Percentiles rank a stretch among this genome's conserved stretches.
Conservation (phyloP, 2,113 vertebrate genomes). For the Actinemys pallida region DNA sequence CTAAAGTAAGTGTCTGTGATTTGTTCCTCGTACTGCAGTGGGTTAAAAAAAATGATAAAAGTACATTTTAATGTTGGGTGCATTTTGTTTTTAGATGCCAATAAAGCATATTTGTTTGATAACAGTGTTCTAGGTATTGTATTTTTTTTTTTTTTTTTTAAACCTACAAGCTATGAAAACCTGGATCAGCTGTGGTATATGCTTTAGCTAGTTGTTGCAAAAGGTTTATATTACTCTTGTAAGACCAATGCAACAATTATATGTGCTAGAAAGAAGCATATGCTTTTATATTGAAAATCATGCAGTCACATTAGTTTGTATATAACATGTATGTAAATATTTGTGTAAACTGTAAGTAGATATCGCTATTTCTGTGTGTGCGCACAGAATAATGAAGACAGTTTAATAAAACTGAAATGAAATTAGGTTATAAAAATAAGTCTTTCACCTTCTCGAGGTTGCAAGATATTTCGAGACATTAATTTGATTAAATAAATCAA, state of each 20-base stretch:
- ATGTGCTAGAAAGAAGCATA: slow-evolving; percentile 72
- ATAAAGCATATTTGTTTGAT: slow-evolving; percentile 99
- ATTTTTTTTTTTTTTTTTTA: slow-evolving; percentile 84
- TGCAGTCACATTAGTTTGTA: slow-evolving; percentile 74
- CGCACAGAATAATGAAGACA: slow-evolving; percentile 77
- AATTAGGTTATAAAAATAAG: slow-evolving; percentile 68
- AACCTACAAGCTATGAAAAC: slow-evolving; percentile 78
- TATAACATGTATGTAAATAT: slow-evolving; percentile 78
- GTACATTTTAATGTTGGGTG: slow-evolving; percentile 94
- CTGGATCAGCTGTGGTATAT: slow-evolving; percentile 73
- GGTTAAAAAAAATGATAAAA: slow-evolving; percentile 85
- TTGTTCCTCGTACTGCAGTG: slow-evolving; percentile 93
- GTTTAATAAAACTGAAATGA: slow-evolving; percentile 70
- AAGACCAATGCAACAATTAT: slow-evolving; percentile 76
- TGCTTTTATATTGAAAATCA: slow-evolving; percentile 69
- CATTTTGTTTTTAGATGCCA: slow-evolving; percentile 99
- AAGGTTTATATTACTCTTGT: slow-evolving; percentile 75
- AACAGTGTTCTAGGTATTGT: slow-evolving; percentile 98
- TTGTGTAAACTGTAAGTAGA: slow-evolving; percentile 77
- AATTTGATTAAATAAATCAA: slow-evolving; percentile 23
- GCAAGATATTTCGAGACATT: slow-evolving; percentile 55
- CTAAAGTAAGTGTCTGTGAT: slow-evolving; percentile 97
- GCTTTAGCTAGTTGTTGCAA: slow-evolving; percentile 74
- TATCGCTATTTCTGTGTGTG: slow-evolving; percentile 71
- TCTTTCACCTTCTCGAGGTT: slow-evolving; percentile 74